These are phyloP conservation scores for Apotomis betuletana DNA, from an alignment of 2,888 invertebrate genomes.

Conservation along the genomic window DNA sequence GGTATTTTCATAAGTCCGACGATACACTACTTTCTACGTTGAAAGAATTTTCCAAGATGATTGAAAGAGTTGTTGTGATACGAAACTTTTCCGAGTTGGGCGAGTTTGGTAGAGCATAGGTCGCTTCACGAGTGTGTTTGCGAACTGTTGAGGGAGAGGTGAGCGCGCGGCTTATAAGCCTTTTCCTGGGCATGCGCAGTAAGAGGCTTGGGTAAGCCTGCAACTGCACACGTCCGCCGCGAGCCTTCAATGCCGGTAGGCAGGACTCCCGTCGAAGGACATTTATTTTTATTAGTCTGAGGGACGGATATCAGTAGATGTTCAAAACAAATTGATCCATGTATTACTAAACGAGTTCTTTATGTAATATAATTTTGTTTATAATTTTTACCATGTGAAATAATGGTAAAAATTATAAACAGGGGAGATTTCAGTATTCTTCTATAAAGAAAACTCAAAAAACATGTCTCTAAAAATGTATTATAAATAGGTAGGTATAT, in stretches of 20 bases:
- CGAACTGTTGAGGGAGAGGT: slow-evolving; percentile 63
- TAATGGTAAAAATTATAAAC: neutral
- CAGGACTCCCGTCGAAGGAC: slow-evolving; percentile 21
- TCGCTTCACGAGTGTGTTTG: slow-evolving; percentile 60
- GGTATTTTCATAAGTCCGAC: slow-evolving; percentile 73
- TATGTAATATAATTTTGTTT: too few species aligned
- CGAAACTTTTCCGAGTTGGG: slow-evolving; percentile 67
- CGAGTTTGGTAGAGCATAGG: slow-evolving; percentile 52
- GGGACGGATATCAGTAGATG: neutral
- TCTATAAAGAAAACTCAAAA: too few species aligned
- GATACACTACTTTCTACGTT: slow-evolving; percentile 52
- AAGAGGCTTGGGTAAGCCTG: slow-evolving; percentile 49
- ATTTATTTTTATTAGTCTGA: neutral
- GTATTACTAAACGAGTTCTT: neutral
- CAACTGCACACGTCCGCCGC: slow-evolving; percentile 55
- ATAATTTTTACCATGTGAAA: too few species aligned
- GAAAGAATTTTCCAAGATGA: slow-evolving; percentile 48
- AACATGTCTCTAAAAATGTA: too few species aligned
- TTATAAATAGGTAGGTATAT: too few species aligned
- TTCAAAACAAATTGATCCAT: neutral
- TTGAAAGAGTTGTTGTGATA: slow-evolving; percentile 50
- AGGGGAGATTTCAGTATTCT: neutral
- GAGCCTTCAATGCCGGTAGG: slow-evolving; percentile 29
- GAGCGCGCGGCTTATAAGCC: slow-evolving; percentile 61
- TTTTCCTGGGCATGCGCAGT: slow-evolving; percentile 65